Percentiles rank a stretch among this genome's conserved stretches.
phyloP scores from a whole-genome alignment of 2,888 invertebrate species.

The Coenonympha arcania region DNA sequence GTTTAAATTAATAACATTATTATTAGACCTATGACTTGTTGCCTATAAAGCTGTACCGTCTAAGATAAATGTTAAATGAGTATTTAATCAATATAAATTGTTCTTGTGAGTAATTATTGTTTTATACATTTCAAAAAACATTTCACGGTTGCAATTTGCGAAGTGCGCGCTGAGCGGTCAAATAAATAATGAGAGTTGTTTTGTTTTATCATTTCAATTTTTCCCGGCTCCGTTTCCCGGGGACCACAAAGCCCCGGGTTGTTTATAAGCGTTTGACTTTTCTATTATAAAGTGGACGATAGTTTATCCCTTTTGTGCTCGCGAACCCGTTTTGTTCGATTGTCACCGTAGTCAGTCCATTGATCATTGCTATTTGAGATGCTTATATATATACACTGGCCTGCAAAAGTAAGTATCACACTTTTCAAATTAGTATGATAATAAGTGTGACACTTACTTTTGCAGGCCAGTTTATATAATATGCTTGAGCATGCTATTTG shows the following conservation, averaged over 20 bases:
- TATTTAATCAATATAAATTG: too few relatives aligned
- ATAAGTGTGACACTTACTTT: too few relatives aligned
- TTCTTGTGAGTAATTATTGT: too few relatives aligned
- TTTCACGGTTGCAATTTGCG: neutral
- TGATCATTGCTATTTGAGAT: too few relatives aligned
- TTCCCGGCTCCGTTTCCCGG: neutral
- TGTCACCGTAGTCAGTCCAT: neutral
- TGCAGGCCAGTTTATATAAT: too few relatives aligned
- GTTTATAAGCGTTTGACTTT: constrained; percentile 6
- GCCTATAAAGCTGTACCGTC: too few relatives aligned
- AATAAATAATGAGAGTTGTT: neutral
- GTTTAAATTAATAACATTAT: too few relatives aligned
- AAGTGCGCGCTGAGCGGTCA: neutral
- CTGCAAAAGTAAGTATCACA: neutral
- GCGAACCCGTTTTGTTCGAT: neutral
- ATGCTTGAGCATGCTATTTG: too few relatives aligned
- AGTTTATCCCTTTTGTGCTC: neutral
- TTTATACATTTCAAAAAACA: neutral
- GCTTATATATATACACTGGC: too few relatives aligned
- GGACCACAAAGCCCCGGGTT: neutral
- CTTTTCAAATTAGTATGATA: too few relatives aligned
- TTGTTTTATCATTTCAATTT: neutral
- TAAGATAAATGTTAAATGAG: too few relatives aligned
- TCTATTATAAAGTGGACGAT: constrained; percentile 9
- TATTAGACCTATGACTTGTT: too few relatives aligned